These are phyloP conservation scores for Sus cebifrons DNA, from an alignment of 2,797 vertebrate species.

Conservation along the genomic window DNA sequence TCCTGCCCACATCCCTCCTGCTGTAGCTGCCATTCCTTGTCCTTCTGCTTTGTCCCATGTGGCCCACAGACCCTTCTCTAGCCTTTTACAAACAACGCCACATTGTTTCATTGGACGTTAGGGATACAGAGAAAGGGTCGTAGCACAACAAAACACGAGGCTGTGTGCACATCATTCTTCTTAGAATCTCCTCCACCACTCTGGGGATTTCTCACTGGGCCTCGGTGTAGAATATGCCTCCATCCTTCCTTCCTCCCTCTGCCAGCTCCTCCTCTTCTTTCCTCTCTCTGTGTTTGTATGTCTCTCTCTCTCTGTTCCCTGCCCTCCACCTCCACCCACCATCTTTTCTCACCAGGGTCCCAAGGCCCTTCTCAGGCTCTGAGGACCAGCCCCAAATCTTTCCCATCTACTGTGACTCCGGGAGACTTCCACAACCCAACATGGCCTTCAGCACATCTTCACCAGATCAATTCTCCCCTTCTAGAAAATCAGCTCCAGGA, in stretches of 20 bases:
- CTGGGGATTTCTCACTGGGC: not conserved
- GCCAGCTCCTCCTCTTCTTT: not conserved
- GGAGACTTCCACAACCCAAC: not conserved
- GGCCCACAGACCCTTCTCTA: not conserved
- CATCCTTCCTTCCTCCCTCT: not conserved
- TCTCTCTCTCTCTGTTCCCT: too few species aligned
- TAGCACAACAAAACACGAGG: not conserved
- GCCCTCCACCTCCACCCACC: not conserved
- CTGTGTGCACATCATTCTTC: not conserved
- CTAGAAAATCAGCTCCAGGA: not conserved
- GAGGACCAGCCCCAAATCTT: not conserved
- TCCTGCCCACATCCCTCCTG: too few species aligned
- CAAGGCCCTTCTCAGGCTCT: not conserved
- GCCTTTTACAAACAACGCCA: not conserved
- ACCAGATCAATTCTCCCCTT: not conserved
- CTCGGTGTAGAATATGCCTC: not conserved
- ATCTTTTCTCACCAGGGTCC: not conserved
- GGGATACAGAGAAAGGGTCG: not conserved
- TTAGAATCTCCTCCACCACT: not conserved
- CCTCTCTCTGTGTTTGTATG: not conserved
- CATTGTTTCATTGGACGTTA: not conserved
- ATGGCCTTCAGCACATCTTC: not conserved
- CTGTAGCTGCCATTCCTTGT: not conserved
- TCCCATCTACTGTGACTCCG: not conserved
- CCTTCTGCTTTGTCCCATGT: fast-evolving